phyloP scores from a whole-genome alignment of 1,140 invertebrate genomes.

The Coenobita brevimanus region DNA sequence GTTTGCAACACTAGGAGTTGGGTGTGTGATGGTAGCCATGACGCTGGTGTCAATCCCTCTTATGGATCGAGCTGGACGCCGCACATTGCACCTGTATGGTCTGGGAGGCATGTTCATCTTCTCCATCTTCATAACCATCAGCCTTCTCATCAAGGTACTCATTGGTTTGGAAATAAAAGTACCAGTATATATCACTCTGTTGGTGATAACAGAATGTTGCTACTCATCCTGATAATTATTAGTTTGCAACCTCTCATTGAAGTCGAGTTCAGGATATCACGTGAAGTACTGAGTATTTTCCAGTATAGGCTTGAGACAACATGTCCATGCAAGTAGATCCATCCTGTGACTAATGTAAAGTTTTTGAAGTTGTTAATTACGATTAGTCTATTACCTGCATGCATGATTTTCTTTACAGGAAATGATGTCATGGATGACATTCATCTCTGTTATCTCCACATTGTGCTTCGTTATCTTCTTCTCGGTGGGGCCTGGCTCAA shows the following conservation, averaged over 20 bases:
- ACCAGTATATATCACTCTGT: too few species aligned
- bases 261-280: too few species aligned
- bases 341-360: too few species aligned
- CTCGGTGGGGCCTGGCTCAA: slow-evolving; percentile 95
- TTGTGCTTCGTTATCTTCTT: slow-evolving; percentile 97
- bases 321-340: too few species aligned
- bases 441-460: slow-evolving; percentile 94
- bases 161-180: too few species aligned
- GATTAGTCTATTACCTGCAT: too few species aligned
- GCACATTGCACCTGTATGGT: slow-evolving; percentile 95
- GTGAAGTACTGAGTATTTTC: too few species aligned
- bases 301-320: too few species aligned
- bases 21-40: slow-evolving; percentile 96
- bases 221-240: too few species aligned
- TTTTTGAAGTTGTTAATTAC: too few species aligned
- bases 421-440: slow-evolving; percentile 98
- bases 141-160: slow-evolving; percentile 87
- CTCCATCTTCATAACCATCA: slow-evolving; percentile 97
- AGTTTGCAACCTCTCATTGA: too few species aligned
- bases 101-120: slow-evolving; percentile 98
- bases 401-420: slow-evolving; percentile 90
- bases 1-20: slow-evolving; percentile 92
- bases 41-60: slow-evolving; percentile 96
- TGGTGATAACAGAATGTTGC: too few species aligned
- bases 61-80: slow-evolving; percentile 94